Evolutionary conservation across 2,113 vertebrate genomes (phyloP), one percentile per base, ranked within the genome.

Genomic region (Poeciliopsis turrubarensis): DNA sequence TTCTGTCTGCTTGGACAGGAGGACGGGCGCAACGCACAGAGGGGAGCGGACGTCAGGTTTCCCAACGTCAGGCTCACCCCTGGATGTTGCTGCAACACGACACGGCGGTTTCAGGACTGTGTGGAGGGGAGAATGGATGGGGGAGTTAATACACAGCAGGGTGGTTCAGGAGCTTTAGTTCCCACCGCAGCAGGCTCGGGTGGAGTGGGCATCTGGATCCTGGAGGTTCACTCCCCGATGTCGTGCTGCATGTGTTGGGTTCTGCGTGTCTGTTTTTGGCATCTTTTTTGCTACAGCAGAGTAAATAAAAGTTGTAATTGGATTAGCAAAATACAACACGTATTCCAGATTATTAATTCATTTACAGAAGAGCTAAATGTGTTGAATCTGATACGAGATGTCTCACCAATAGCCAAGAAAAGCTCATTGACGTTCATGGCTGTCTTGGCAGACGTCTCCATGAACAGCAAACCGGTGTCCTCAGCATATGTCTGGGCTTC

Each of bases 371-470:
- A 13, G 7, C 19, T 32, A 22, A 31, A 9, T 8, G 4, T 22
- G 30, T 22, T 34, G 54, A 41, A 34, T 19, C 7, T 67, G 37
- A 15, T 72, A 62, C 5, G 14, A 37, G 12, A 27, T 67, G 10
- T 66, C 94, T 89, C 85, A 96, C 95, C 95, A 47, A 96, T 96
- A 69, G 95, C 95, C 84, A 96, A 84, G 87, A 96, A 96, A 71
- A 96, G 91, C 84, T 96, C 95, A 1, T 95, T 96, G 80, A 96
- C 95, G 63, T 96, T 96, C 95, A 96, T 95, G 73, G 95, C 95
- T 0, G 95, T 96, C 87, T 96, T 96, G 31, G 95, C 95, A 22
- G 95, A 96, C 0, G 95, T 96, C 86, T 96, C 95, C 95, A 96
- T 96, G 64, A 96, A 96, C 69, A 96, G 94, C 72, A 96, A 64